Evolutionary conservation across 2,888 invertebrate genomes (phyloP), one percentile per base, ranked within the genome.

Genomic region (Drosophila buzzatii): DNA sequence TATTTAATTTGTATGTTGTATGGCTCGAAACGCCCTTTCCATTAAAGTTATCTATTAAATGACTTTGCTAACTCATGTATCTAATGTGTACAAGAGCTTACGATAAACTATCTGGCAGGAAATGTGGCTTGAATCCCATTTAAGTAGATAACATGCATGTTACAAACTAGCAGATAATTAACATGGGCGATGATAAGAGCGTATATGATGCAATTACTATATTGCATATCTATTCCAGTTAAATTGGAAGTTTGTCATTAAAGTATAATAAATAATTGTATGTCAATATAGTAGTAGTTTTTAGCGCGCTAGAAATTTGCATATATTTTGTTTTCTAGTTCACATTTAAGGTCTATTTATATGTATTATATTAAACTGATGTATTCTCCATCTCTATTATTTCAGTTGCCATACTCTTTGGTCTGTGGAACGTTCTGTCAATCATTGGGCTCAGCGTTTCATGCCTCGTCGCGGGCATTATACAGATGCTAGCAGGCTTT

Each of bases 401-500:
- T 37, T 31, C 94, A 98, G 98, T 98, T 93, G 97, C 97, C 64
- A 96, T 98, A 91, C 94, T 97, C 81, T 94, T 98, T 80, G 98
- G 98, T 42, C 94, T 97, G 59, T 95, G 96, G 94, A 96, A 96
- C 93, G 96, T 96, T 91, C 92, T 95, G 8, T 94, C 95, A 56
- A 95, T 98, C 79, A 89, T 96, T 41, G 79, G 95, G 1, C 94
- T 95, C 44, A 92, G 95, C 80, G 94, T 96, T 51, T 73, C 90
- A 47, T 96, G 97, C 92, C 94, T 98, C 66, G 93, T 98, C 55
- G 95, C 96, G 59, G 98, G 97, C 73, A 95, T 97, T 89, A 96
- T 96, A 95, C 97, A 97, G 94, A 97, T 98, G 95, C 90, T 98
- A 74, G 96, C 97, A 73, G 99, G 98, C 45, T 98, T 99, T 93